Base-by-base conservation (phyloP, 2,113 vertebrate genomes). In the Pipa parva region DNA sequence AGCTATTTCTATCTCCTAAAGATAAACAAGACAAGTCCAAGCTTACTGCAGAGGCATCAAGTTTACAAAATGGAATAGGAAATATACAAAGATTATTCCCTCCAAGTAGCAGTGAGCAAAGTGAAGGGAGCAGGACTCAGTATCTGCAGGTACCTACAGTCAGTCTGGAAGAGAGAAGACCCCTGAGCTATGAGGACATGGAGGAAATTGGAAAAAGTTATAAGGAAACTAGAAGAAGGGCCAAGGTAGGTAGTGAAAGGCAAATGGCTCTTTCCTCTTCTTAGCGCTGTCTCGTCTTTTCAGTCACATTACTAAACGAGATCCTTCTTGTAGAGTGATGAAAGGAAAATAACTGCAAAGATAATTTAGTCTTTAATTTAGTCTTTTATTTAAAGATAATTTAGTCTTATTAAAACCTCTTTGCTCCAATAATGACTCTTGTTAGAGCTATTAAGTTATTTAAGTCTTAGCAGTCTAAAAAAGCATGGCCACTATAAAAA, bases 151-250 rank as follows among this genome's bases (percentile, higher is more conserved):
- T 82, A 22, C 80, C 83, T 0, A 0, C 9, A 5, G 13, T 73
- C 1, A 46, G 63, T 20, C 33, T 9, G 1, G 18, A 64, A 3
- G 79, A 84, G 21, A 42, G 0, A 58, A 73, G 55, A 56, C 81
- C 77, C 7, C 45, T 78, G 56, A 75, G 63, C 2, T 73, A 76
- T 11, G 75, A 73, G 31, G 71, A 82, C 18, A 82, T 79, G 77
- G 78, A 82, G 18, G 76, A 81, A 0, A 26, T 70, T 1, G 79
- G 75, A 64, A 80, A 73, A 56, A 57, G 27, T 4, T 77, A 78
- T 63, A 54, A 61, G 0, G 68, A 84, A 25, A 68, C 60, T 63
- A 72, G 17, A 39, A 59, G 55, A 28, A 37, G 21, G 31, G 0
- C 3, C 13, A 78, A 79, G 79, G 81, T 83, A 68, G 48, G 51